Conservation (phyloP, 2,113 vertebrate species). For the Corvus moneduloides region DNA sequence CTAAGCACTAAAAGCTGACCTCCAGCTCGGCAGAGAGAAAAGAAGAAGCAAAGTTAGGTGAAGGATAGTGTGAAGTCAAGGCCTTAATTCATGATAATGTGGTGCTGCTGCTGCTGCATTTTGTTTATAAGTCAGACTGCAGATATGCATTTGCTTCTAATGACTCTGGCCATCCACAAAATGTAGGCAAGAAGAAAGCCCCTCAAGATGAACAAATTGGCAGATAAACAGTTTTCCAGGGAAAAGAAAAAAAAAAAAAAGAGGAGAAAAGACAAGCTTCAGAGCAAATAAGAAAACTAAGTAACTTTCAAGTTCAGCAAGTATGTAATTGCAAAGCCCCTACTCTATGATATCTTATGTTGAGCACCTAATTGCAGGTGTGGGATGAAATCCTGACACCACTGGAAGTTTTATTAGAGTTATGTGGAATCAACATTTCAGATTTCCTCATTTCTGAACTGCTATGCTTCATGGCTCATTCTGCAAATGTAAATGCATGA, state of each 20-base stretch:
- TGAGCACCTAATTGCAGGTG: not conserved
- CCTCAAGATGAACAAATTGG: not conserved
- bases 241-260: too few species aligned
- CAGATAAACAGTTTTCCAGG: not conserved
- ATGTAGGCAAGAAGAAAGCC: not conserved
- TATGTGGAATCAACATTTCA: conserved; percentile 25
- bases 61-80: not conserved
- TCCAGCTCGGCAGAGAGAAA: not conserved
- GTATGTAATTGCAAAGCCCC: not conserved
- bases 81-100: not conserved
- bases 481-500: conserved; percentile 28
- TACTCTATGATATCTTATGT: not conserved
- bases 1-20: conserved; percentile 3
- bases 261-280: not conserved
- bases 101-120: not conserved
- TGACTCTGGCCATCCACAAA: not conserved
- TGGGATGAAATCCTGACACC: not conserved
- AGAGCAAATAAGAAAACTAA: not conserved
- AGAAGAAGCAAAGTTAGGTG: not conserved
- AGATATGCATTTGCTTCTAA: not conserved
- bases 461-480: not conserved
- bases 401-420: not conserved
- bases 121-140: not conserved
- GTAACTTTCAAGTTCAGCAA: not conserved
- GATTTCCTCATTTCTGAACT: conserved; percentile 12